These are phyloP conservation scores for Pseudorectes ferrugineus DNA, from an alignment of 2,113 vertebrate species.

Conservation along the genomic window DNA sequence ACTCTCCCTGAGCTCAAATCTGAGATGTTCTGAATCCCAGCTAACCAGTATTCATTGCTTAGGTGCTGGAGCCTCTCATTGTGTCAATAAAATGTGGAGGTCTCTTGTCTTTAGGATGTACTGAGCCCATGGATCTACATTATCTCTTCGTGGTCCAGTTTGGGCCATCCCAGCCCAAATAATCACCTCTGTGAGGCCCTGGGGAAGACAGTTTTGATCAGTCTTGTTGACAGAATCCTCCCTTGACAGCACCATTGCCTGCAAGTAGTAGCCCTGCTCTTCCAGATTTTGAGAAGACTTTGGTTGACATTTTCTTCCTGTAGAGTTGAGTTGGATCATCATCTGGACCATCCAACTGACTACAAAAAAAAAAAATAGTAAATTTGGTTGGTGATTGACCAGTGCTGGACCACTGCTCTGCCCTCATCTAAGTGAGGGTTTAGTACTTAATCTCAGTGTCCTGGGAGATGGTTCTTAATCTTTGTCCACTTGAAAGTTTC, in stretches of 20 bases:
- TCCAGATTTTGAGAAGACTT: not conserved
- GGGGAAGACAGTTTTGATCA: not conserved
- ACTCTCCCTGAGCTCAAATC: not conserved
- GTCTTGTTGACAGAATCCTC: not conserved
- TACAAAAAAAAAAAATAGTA: not conserved
- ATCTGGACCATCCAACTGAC: not conserved
- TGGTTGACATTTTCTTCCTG: not conserved
- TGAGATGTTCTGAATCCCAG: not conserved
- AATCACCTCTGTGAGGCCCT: not conserved
- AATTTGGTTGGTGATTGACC: not conserved
- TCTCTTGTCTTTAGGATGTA: not conserved
- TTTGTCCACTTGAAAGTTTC: not conserved
- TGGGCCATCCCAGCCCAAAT: not conserved
- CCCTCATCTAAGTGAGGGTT: not conserved
- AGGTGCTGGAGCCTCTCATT: not conserved
- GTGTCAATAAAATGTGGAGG: not conserved
- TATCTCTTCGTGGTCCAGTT: fast-evolving
- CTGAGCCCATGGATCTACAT: not conserved
- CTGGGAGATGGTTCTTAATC: not conserved
- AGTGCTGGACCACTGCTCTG: not conserved
- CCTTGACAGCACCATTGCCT: not conserved
- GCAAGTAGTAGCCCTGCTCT: not conserved
- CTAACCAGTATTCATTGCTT: not conserved
- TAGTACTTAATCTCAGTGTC: not conserved
- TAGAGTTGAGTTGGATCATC: not conserved